Evolutionary conservation across 2,113 vertebrate genomes (phyloP).

Genomic region (Alectura lathami): DNA sequence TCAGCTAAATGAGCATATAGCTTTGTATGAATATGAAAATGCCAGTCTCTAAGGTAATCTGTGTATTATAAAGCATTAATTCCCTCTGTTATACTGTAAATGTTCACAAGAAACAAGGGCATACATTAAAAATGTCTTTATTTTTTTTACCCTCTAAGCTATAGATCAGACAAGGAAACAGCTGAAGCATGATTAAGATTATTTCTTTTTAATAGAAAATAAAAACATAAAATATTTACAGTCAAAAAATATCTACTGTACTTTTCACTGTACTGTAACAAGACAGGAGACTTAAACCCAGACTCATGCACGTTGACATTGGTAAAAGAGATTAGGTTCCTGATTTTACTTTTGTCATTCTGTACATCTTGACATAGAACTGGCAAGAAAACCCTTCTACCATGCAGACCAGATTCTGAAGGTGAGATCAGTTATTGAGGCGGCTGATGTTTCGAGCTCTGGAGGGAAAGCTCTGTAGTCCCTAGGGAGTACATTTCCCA

Average conservation of each 20-base stretch:
- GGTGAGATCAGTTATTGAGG: background rate
- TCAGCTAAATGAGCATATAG: background rate
- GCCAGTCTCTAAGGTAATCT: background rate
- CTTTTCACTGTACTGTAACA: background rate
- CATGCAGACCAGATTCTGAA: background rate
- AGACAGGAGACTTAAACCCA: background rate
- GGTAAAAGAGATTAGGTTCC: background rate
- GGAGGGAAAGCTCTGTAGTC: background rate
- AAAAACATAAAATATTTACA: background rate
- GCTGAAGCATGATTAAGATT: background rate
- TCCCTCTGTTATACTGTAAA: background rate
- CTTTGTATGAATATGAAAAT: background rate
- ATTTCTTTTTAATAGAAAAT: background rate
- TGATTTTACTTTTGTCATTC: background rate
- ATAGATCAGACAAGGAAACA: background rate
- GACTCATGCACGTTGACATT: background rate
- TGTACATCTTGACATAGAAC: background rate
- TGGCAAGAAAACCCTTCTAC: background rate
- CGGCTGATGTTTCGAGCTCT: rapidly evolving
- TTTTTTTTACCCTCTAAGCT: background rate
- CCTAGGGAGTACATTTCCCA: background rate
- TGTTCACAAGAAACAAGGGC: background rate
- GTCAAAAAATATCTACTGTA: background rate
- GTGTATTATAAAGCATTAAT: background rate
- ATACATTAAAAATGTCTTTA: background rate